These are phyloP conservation scores for Musca domestica DNA, from an alignment of 1,140 invertebrate genomes.

Conservation along the genomic window DNA sequence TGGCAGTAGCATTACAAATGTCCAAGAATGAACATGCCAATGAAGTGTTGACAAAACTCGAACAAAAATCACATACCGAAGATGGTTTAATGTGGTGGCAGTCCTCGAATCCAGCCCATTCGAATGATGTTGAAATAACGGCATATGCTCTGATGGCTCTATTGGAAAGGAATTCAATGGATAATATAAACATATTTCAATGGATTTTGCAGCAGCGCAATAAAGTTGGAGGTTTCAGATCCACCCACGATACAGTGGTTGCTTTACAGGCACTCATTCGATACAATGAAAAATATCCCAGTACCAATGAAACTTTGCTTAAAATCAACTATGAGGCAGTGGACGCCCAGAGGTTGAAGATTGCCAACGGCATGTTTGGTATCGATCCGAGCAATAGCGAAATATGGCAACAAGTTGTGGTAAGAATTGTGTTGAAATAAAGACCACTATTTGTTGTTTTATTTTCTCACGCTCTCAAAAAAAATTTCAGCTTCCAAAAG, in stretches of 20 bases:
- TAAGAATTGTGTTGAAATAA: too few species aligned
- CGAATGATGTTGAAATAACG: conserved; percentile 68
- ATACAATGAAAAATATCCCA: conserved; percentile 36
- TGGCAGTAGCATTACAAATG: conserved; percentile 42
- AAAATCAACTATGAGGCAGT: neutral
- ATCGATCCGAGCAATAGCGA: neutral
- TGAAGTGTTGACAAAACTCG: conserved; percentile 11
- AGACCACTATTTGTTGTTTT: too few species aligned
- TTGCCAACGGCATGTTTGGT: neutral
- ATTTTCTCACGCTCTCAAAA: too few species aligned
- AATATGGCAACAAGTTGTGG: neutral
- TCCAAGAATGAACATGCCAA: conserved; percentile 49
- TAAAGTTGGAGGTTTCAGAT: conserved; percentile 71
- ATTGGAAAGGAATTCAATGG: conserved; percentile 58
- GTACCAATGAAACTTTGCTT: neutral
- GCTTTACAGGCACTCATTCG: conserved; percentile 63
- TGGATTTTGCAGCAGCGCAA: conserved; percentile 74
- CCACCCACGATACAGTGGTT: conserved; percentile 66
- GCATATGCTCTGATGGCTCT: conserved; percentile 69
- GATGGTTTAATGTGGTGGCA: conserved; percentile 25
- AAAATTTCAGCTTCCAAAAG: conserved; percentile 29
- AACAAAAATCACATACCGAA: neutral
- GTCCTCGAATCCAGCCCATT: conserved; percentile 21
- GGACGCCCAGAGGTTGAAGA: neutral
- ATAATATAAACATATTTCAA: conserved; percentile 56